Evolutionary conservation across 2,113 vertebrate species (phyloP), one percentile per base, ranked within the genome.

Genomic region (Barnardius zonarius): DNA sequence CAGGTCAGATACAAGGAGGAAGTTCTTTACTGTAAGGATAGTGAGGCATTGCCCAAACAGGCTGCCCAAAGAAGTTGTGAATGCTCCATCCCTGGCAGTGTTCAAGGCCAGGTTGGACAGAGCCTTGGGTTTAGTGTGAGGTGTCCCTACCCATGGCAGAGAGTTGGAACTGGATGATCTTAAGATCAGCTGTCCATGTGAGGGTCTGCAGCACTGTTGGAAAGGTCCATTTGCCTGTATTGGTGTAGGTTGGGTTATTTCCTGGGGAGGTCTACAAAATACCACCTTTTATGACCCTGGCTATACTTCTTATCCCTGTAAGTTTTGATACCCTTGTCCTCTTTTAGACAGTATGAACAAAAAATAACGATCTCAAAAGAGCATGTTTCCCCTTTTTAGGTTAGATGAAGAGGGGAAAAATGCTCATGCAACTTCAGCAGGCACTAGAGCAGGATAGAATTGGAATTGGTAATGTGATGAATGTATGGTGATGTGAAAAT

Each of bases 401-500:
- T 17, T 64, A 6, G 25, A 14, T 25, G 18, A 70, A 70, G 17
- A 68, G 17, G 16, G 3, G 2, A 4, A 16, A 27, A 13, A 6
- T 44, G 22, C 7, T 91, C 0, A 4, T 61, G 33, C 17, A 17
- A 62, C 11, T 35, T 78, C 5, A 69, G 23, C 28, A 80, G 63
- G 19, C 51, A 4, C 17, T 64, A 5, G 49, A 76, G 41, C 7
- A 69, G 41, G 24, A 48, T 30, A 51, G 30, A 59, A 5, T 2
- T 79, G 57, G 28, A 17, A 75, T 54, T 81, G 35, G 24, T 55
- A 22, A 46, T 25, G 28, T 28, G 24, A 2, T 62, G 4, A 49
- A 39, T 16, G 17, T 33, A 20, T 1, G 4, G 22, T 31, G 5
- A 5, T 0, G 0, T 57, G 39, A 62, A 55, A 61, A 77, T 66